Evolutionary conservation across 2,797 vertebrate genomes (phyloP), one percentile per base, ranked within the genome.

Genomic region (Girardinus metallicus): DNA sequence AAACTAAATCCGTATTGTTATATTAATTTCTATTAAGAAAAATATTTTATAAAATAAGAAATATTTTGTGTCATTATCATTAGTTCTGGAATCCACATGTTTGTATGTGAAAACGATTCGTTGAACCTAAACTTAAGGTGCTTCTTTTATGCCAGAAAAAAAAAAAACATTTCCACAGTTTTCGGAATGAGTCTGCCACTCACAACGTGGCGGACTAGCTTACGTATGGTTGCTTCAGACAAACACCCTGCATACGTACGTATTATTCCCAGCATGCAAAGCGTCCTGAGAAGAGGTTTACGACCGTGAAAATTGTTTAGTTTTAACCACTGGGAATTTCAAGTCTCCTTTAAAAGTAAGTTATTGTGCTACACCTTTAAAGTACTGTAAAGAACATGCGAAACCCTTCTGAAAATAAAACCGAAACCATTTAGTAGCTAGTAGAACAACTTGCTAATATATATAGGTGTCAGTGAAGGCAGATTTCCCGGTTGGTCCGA

Each of bases 401-500:
- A 29, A n/a, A 26, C 2, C 1, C 2, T 4, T 7, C 5, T 15
- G 0, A 18, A 39, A n/a, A 5, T 5, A 16, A 13, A 55, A 4
- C 2, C 1, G 1, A 68, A 31, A 88, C 90, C 87, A 0, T 82
- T 3, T 0, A 1, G 0, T 0, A 0, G 0, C 0, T 0, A 0
- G 0, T 0, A 0, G 0, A 15, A 5, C 13, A 46, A 15, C 16
- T 15, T 46, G 13, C 13, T 4, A 4, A 0, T 46, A 16, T 87
- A 90, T 74, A 83, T 75, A 47, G 0, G 0, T 0, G 0, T 0
- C 1, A 34, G 18, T 12, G 3, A 0, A 1, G 0, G 0, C 0
- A 0, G 0, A 6, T 8, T 1, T 0, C 0, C 1, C 0, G 92
- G 89, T 15, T 92, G 91, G 94, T 94, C 92, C 91, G 93, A 92